phyloP scores from a whole-genome alignment of 2,797 vertebrate species.

The Oreochromis grahami region DNA sequence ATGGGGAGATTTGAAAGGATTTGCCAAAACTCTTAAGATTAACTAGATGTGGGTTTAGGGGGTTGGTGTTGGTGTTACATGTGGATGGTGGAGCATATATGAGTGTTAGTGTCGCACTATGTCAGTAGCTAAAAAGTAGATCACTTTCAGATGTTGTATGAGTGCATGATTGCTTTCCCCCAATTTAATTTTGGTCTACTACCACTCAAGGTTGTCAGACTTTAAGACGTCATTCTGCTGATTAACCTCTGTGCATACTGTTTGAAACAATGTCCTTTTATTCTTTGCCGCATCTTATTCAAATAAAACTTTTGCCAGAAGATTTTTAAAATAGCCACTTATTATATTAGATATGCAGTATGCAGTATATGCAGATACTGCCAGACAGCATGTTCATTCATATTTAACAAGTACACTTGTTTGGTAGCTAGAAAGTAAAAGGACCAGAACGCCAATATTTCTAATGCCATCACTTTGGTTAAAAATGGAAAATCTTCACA shows the following conservation, averaged over 20 bases:
- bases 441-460: background rate
- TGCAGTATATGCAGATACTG: background rate
- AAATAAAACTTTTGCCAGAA: conserved; percentile 3
- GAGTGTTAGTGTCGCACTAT: conserved; percentile 8
- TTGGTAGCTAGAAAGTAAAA: background rate
- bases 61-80: background rate
- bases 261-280: conserved; percentile 25
- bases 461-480: background rate
- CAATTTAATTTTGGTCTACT: background rate
- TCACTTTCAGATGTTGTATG: conserved; percentile 43
- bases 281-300: conserved; percentile 4
- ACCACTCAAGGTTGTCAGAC: conserved; percentile 27
- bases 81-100: background rate
- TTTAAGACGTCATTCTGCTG: conserved; percentile 21
- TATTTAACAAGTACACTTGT: background rate
- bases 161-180: background rate
- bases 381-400: background rate
- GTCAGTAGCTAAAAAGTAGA: conserved; percentile 26
- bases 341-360: background rate
- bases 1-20: background rate
- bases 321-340: background rate
- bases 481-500: background rate
- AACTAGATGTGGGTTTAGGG: conserved; percentile 6
- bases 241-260: background rate
- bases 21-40: background rate